These are phyloP conservation scores for Lytechinus variegatus DNA, from an alignment of 35 echinoderm and acorn worm species.

Conservation along the genomic window DNA sequence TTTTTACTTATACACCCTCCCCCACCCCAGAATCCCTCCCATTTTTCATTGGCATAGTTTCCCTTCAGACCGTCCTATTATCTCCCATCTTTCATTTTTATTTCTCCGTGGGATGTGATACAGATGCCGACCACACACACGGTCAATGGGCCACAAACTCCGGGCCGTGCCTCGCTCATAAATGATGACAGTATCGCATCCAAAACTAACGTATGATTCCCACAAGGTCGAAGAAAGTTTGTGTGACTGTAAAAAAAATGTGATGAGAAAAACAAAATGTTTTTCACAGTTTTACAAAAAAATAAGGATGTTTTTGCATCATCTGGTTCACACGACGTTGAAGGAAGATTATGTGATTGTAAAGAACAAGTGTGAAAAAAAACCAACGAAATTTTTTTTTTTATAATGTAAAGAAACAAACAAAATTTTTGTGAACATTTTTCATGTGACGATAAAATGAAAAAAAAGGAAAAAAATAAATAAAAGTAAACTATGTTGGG, in stretches of 20 bases:
- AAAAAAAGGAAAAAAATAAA: too few relatives aligned
- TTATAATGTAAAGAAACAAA: too few relatives aligned
- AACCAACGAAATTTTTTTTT: too few relatives aligned
- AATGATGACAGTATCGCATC: neutral
- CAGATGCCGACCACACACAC: constrained; percentile 44
- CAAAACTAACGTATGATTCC: neutral
- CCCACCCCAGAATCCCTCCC: neutral
- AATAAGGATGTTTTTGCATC: too few relatives aligned
- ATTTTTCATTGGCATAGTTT: neutral
- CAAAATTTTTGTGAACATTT: too few relatives aligned
- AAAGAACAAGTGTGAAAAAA: too few relatives aligned
- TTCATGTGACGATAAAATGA: too few relatives aligned
- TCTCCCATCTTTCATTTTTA: constrained; percentile 39
- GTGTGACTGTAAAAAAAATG: neutral
- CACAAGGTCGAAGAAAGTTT: neutral
- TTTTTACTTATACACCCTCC: neutral
- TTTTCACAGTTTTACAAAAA: neutral
- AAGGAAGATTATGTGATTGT: too few relatives aligned
- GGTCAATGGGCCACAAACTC: neutral
- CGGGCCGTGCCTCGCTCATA: neutral
- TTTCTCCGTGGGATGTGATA: constrained; percentile 30
- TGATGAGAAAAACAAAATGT: neutral
- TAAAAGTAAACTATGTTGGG: too few relatives aligned
- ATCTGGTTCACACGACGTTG: too few relatives aligned
- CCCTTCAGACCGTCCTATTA: neutral